Evolutionary conservation across 2,888 invertebrate species (phyloP), one percentile per base, ranked within the genome.

Genomic region (Oeneis ivallda): DNA sequence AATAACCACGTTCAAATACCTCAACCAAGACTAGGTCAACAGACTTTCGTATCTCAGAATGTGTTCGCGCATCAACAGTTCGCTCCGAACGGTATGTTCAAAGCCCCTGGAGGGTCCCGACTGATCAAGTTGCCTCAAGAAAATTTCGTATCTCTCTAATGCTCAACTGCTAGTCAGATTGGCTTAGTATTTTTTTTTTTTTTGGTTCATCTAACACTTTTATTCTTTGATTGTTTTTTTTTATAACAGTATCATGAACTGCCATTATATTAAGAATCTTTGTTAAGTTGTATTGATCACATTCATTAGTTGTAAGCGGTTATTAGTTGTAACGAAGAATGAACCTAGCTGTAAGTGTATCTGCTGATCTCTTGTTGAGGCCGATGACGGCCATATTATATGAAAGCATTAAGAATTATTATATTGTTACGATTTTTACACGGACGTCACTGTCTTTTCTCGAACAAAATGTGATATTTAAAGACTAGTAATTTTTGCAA

Each of bases 321-420:
- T 83, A 83, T 50, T 50, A 26, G 84, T 79, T 80, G 74, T 85
- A 85, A 85, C 72, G 78, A 82, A 82, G 84, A 86, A 83, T 88
- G 85, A 85, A 83, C 74, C 74, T 88, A 89, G n/a, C 71, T 70
- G 74, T 88, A 89, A 87, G 87, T 79, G 74, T 83, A 84, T 84
- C 82, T 85, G 87, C 86, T 90, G 92, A 92, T 92, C 92, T 92
- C 92, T 83, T 82, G 83, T 85, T 82, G 82, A 82, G 85, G 87
- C 87, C 88, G 83, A 80, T 79, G 79, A 74, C 81, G 89, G 89
- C 86, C 81, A 79, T 85, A 15, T 54, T 54, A 41, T 41, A 84
- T 90, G 89, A 87, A 90, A 91, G 86, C 92, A 92, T 92, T 84
- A 91, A 92, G 92, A 92, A 91, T 91, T 87, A 89, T 90, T 88